Base-by-base conservation (phyloP, 2,113 vertebrate species). In the Setophaga coronata region DNA sequence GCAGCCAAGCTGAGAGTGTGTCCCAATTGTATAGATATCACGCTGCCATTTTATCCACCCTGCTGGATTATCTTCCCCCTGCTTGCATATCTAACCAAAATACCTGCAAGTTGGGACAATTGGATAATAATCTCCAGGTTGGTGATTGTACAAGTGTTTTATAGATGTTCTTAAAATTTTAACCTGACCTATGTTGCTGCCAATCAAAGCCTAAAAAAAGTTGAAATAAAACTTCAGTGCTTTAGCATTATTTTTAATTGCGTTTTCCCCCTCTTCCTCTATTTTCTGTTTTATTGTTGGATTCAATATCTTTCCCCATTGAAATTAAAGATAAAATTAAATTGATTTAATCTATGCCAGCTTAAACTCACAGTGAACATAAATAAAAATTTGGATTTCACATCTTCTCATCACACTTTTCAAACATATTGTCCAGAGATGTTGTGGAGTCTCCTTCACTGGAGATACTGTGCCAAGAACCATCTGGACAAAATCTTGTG, bases 261-360 rank as follows among this genome's bases (percentile, higher is more conserved):
- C 1, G 4, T 34, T 86, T 45, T 0, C 7, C 1, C 0, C 2
- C 7, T 25, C 8, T 61, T 65, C 40, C 6, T 19, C 9, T 38
- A 7, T 47, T 60, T 72, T 70, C 9, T 73, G 7, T 90, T 87
- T 83, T 80, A 34, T 29, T 3, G 10, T 36, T 56, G 5, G 7
- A 16, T 72, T 89, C 12, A 24, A 18, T n/a, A 36, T 42, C 33
- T 87, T 29, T 74, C 76, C 34, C 23, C 12, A 16, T 17, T 62
- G 38, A 92, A 79, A 69, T 71, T 19, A 90, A 65, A 18, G 18
- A 88, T 17, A 70, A 82, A 74, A 82, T 40, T 38, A 65, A 83
- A 70, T 57, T n/a, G 28, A 79, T 82, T 43, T 56, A 60, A 70
- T 50, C n/a, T 54, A 4, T 74, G 23, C 29, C 21, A 45, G 9